Evolutionary conservation across 1,140 invertebrate species (phyloP).

Genomic region (Lucilia cuprina): DNA sequence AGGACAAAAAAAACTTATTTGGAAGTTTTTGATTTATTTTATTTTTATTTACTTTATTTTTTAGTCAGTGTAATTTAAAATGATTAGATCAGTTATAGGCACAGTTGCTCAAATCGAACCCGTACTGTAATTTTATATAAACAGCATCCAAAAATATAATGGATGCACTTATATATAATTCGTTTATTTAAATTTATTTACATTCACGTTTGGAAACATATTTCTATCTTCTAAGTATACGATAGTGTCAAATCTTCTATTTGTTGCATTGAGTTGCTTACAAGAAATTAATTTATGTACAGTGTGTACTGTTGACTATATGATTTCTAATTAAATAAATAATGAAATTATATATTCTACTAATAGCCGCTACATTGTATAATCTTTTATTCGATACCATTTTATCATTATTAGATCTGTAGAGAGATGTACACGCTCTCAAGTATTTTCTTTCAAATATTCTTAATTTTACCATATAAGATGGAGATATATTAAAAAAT

Average conservation of each 20-base stretch:
- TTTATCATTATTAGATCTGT: not conserved
- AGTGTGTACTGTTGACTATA: not conserved
- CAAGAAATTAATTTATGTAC: not conserved
- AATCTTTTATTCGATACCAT: too few species aligned
- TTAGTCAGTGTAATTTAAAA: too few species aligned
- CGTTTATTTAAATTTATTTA: not conserved
- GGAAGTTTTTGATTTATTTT: too few species aligned
- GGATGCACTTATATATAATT: too few species aligned
- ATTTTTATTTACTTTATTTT: too few species aligned
- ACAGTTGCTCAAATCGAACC: too few species aligned
- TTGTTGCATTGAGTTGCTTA: not conserved
- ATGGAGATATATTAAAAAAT: not conserved
- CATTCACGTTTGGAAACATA: not conserved
- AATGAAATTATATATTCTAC: not conserved
- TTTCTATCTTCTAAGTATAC: not conserved
- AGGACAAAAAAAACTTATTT: too few species aligned
- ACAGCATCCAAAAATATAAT: too few species aligned
- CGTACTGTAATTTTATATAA: too few species aligned
- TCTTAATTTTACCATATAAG: not conserved
- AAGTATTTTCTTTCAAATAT: not conserved
- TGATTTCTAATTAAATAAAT: not conserved
- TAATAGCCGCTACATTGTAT: not conserved
- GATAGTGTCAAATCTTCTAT: not conserved
- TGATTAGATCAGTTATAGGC: too few species aligned
- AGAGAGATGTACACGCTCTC: not conserved